These are phyloP conservation scores for Ophioderma brevispina DNA, from an alignment of 35 echinoderm and acorn worm species.

Conservation along the genomic window DNA sequence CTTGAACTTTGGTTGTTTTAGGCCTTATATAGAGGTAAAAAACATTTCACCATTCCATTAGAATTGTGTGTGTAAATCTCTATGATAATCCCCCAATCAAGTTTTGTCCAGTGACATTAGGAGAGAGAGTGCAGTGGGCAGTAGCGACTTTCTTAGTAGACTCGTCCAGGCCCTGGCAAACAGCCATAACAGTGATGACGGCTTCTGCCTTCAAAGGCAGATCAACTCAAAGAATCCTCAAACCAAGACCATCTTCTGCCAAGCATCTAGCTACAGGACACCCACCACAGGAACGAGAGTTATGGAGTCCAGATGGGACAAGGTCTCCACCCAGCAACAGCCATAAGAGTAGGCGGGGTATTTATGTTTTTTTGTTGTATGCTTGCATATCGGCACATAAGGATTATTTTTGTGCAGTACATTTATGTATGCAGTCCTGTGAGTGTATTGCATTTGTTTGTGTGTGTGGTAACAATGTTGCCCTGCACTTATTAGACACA, in stretches of 20 bases:
- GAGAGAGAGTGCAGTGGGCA: slow-evolving; percentile 85
- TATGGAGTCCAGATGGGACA: slow-evolving; percentile 71
- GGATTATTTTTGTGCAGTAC: no score
- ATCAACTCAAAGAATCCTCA: background rate
- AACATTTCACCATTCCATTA: no score
- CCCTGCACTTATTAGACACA: no score
- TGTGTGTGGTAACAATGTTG: no score
- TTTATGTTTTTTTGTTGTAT: no score
- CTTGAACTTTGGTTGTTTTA: no score
- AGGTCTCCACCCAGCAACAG: slow-evolving; percentile 32
- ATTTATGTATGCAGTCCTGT: no score
- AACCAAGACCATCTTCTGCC: slow-evolving; percentile 25
- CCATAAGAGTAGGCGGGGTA: background rate
- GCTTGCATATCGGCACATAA: no score
- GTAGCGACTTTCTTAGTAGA: slow-evolving; percentile 84
- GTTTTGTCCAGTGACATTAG: slow-evolving; percentile 30
- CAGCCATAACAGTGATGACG: slow-evolving; percentile 80
- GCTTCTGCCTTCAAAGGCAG: background rate
- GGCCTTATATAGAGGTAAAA: no score
- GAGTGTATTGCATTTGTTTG: no score
- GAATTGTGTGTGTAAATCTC: no score
- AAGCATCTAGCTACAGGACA: slow-evolving; percentile 80
- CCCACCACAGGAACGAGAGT: slow-evolving; percentile 87
- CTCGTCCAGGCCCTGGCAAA: slow-evolving; percentile 56
- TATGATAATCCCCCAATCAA: no score